Evolutionary conservation across 2,888 invertebrate species (phyloP).

Genomic region (Pasiphila rectangulata): DNA sequence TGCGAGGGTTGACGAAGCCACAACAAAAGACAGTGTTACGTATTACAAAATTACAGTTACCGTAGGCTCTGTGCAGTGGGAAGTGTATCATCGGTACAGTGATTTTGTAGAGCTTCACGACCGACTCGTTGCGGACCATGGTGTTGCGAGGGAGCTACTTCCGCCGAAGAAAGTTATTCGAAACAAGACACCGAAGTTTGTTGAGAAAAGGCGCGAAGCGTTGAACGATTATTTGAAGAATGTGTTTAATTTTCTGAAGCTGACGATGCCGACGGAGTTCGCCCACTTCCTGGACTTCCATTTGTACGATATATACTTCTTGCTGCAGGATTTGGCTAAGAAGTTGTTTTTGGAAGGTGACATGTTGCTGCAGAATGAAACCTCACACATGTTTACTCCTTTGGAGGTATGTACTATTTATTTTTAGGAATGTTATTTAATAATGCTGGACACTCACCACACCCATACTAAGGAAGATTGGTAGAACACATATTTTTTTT

Average conservation of each 20-base stretch:
- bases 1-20: conserved; percentile 84
- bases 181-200: conserved; percentile 92
- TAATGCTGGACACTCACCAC: too few relatives aligned
- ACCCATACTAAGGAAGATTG: too few relatives aligned
- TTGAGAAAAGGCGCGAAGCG: conserved; percentile 90
- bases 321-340: conserved; percentile 90
- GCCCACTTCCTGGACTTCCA: conserved; percentile 94
- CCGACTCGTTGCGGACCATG: conserved; percentile 88
- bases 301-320: conserved; percentile 92
- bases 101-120: conserved; percentile 95
- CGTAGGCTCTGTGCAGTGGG: conserved; percentile 89
- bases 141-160: conserved; percentile 90
- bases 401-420: conserved; percentile 82
- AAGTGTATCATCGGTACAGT: conserved; percentile 91
- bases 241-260: conserved; percentile 87
- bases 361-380: conserved; percentile 81
- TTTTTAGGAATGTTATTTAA: too few relatives aligned
- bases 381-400: conserved; percentile 86
- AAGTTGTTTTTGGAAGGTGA: conserved; percentile 89
- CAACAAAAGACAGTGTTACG: conserved; percentile 84
- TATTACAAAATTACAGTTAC: conserved; percentile 87
- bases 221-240: conserved; percentile 90
- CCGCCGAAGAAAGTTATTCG: conserved; percentile 97
- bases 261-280: conserved; percentile 89
- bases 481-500: too few relatives aligned